Evolutionary conservation across 2,888 invertebrate species (phyloP), one percentile per base, ranked within the genome.

Genomic region (Listrodromus nycthemerus): DNA sequence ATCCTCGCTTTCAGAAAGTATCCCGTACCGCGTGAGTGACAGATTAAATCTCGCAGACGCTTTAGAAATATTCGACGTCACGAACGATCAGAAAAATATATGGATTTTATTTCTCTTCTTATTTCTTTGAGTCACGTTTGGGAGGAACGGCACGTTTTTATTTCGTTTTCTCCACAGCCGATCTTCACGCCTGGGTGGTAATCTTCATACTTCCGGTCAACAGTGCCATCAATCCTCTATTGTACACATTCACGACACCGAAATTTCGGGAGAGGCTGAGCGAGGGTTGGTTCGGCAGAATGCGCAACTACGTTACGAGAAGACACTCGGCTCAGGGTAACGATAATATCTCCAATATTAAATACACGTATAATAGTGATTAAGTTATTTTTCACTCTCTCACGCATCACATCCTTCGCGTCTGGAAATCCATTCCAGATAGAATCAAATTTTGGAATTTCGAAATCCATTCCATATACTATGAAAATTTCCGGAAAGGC

Each of bases 231-330:
- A 96, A 96, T 92, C 96, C 96, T 0, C 89, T 96, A 24, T 92
- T 96, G 10, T 96, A 96, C 89, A 96, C 96, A 19, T 96, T 96
- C 87, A 96, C 96, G 0, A 96, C 96, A 3, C 95, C 95, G 0
- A 95, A 95, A 89, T 96, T 95, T 91, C 94, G 95, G 13, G 94
- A 94, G 87, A 94, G 94, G 85, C 90, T 95, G n/a, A 90, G 83
- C 74, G 90, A 91, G 48, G 89, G 89, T 7, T 93, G 92, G 89
- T 87, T 91, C 30, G 86, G 89, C 3, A 88, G 87, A 81, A 82
- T 91, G 67, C 86, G 89, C 1, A 87, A 83, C 58, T 89, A 87
- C 67, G 82, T 89, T 21, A 85, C 89, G 1, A 86, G 89, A 37
- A 89, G 84, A 77, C 79, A 85, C 58, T 90, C 91, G 2, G 73